A percentile compares a stretch with the other conserved stretches of the same genome.
These are phyloP conservation scores for Diogma glabrata DNA, from an alignment of 2,888 invertebrate species.

Conservation along the genomic window DNA sequence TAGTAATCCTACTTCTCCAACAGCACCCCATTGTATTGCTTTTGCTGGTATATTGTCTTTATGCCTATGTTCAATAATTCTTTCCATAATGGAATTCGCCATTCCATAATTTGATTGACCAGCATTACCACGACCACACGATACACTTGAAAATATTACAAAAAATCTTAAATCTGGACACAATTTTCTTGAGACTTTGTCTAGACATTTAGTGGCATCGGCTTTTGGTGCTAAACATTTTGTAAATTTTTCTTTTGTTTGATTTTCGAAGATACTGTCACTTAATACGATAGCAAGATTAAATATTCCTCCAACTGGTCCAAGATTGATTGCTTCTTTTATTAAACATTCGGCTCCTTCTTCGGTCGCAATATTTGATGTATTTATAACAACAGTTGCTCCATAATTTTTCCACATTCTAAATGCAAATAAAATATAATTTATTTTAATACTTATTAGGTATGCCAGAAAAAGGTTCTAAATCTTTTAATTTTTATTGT, in stretches of 20 bases:
- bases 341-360: constrained; percentile 59
- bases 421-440: constrained; percentile 10
- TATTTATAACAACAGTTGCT: constrained; percentile 53
- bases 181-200: constrained; percentile 47
- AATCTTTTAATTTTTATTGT: too few relatives aligned
- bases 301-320: constrained; percentile 72
- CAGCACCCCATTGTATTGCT: constrained; percentile 88
- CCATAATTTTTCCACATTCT: constrained; percentile 31
- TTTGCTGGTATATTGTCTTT: constrained; percentile 60
- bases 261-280: constrained; percentile 68
- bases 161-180: constrained; percentile 56
- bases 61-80: constrained; percentile 65
- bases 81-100: constrained; percentile 83
- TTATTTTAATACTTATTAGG: not conserved
- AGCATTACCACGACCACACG: constrained; percentile 82
- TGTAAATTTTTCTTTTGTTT: constrained; percentile 54
- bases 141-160: constrained; percentile 84
- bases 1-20: constrained; percentile 79
- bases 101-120: constrained; percentile 87
- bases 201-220: constrained; percentile 64
- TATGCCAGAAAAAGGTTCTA: too few relatives aligned
- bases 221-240: constrained; percentile 68
- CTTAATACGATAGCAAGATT: constrained; percentile 75
- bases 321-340: constrained; percentile 47
- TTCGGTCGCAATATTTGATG: constrained; percentile 55